Evolutionary conservation across 1,140 invertebrate species (phyloP), one percentile per base, ranked within the genome.

Genomic region (Chionoecetes opilio): DNA sequence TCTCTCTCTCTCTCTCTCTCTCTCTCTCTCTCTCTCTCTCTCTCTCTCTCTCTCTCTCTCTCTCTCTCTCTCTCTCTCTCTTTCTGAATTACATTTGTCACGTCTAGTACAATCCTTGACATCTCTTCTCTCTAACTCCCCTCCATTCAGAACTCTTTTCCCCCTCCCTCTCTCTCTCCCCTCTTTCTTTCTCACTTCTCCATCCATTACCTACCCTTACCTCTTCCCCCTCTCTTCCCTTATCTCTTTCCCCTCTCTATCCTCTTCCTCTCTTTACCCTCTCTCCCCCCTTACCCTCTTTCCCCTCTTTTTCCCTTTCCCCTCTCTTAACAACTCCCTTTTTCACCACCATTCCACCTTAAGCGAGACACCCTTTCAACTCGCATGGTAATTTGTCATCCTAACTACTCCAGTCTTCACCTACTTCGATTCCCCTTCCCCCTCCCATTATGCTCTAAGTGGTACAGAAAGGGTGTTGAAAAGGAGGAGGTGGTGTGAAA

Each of bases 11-110:
- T 53, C 32, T 34, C 32, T 85, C 82, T 34, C 32, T 34, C 82
- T 85, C 85, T 86, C 37, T 38, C n/a, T 75, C n/a, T n/a, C 63
- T 75, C 63, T 75, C n/a, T 75, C n/a, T 75, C 63, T 75, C 63
- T 75, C n/a, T 75, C n/a, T n/a, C 63, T 8, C 5, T 17, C 14
- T 46, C 41, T 46, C n/a, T n/a, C n/a, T n/a, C n/a, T n/a, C n/a
- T n/a, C n/a, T n/a, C n/a, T n/a, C n/a, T n/a, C n/a, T n/a, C n/a
- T 75, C n/a, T n/a, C 21, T 26, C 63, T 75, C 63, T 1, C n/a
- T 75, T n/a, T n/a, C 63, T n/a, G n/a, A n/a, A n/a, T n/a, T n/a
- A n/a, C n/a, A n/a, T n/a, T n/a, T n/a, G n/a, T n/a, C n/a, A n/a
- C n/a, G n/a, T n/a, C n/a, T n/a, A n/a, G n/a, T n/a, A n/a, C n/a